These are phyloP conservation scores for Cheumatopsyche charites DNA, from an alignment of 1,140 invertebrate genomes.

Conservation along the genomic window DNA sequence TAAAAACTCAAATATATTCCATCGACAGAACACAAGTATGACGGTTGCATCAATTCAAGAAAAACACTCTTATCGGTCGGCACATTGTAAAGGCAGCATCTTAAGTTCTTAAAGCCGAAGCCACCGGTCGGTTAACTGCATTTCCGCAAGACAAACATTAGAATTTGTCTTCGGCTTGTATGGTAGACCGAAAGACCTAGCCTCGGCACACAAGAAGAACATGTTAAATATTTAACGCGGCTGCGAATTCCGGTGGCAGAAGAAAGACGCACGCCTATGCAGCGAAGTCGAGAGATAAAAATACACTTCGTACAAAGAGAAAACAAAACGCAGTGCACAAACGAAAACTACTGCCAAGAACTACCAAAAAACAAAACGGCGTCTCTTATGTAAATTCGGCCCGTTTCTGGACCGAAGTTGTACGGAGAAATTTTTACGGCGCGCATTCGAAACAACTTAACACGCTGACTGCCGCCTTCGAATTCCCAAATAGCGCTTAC, in stretches of 20 bases:
- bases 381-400: constrained; percentile 44
- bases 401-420: not conserved
- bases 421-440: constrained; percentile 4
- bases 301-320: constrained; percentile 23
- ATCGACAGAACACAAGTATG: too few species aligned
- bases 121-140: not conserved
- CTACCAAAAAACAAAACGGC: constrained; percentile 35
- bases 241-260: constrained; percentile 32
- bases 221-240: constrained; percentile 46
- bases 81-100: too few species aligned
- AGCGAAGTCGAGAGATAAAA: constrained; percentile 7
- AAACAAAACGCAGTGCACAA: constrained; percentile 26
- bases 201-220: constrained; percentile 33
- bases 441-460: constrained; percentile 16
- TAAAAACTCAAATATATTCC: too few species aligned
- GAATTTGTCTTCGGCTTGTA: constrained; percentile 19
- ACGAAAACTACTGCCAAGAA: constrained; percentile 36
- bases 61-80: too few species aligned
- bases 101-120: too few species aligned
- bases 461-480: not conserved
- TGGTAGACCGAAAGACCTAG: constrained; percentile 1
- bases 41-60: too few species aligned
- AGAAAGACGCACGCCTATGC: constrained; percentile 23
- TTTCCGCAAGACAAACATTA: constrained; percentile 31
- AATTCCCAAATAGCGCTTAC: not conserved